Conservation (phyloP, 2,113 vertebrate species). For the Vicugna pacos region DNA sequence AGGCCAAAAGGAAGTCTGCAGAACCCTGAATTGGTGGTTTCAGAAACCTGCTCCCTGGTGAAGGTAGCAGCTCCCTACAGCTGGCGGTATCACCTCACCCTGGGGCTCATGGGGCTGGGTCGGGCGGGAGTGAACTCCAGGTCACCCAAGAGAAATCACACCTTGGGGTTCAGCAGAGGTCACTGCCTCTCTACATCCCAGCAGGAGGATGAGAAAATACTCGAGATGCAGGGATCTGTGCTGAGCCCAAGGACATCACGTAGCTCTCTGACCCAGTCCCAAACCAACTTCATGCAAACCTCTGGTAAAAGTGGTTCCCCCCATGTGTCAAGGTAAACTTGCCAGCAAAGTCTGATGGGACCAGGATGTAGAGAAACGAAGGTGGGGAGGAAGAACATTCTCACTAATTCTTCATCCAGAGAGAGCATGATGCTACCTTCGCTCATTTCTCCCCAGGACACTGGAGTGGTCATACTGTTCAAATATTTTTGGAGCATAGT, state of each 20-base stretch:
- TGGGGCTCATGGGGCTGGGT: neutral
- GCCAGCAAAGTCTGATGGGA: neutral
- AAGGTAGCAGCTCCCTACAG: neutral
- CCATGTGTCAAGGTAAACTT: no score
- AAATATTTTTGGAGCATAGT: neutral
- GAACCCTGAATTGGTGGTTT: slow-evolving; percentile 1
- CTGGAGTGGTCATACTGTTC: neutral
- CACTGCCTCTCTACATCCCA: neutral
- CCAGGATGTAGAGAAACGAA: neutral
- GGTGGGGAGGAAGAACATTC: neutral
- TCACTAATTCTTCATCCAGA: neutral
- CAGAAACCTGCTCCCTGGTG: neutral
- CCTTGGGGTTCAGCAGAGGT: neutral
- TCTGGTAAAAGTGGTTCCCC: neutral
- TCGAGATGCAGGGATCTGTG: neutral
- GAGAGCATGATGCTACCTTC: neutral
- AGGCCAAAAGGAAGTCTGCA: neutral
- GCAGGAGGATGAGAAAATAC: neutral
- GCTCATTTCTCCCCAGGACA: neutral
- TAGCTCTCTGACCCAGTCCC: neutral
- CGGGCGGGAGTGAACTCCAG: neutral
- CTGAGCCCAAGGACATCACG: neutral
- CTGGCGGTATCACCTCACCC: neutral
- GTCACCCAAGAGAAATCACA: neutral
- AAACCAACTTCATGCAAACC: neutral